A percentile compares a stretch with the other conserved stretches of the same genome.
These are phyloP conservation scores for Zaprionus davidi DNA, from an alignment of 1,140 invertebrate genomes.

Conservation along the genomic window DNA sequence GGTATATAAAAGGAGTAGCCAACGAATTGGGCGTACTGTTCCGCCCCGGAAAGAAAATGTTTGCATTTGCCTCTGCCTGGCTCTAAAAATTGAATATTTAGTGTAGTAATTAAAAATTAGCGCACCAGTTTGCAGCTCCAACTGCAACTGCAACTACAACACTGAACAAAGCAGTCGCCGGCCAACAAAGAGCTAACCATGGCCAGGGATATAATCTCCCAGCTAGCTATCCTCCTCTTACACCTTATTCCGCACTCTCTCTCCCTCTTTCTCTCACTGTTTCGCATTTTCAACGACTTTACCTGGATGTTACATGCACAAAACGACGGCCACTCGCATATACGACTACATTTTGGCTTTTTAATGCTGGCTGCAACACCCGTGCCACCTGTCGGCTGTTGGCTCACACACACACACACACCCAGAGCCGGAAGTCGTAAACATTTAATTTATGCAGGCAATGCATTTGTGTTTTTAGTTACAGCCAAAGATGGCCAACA, in stretches of 20 bases:
- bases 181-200: slow-evolving; percentile 39
- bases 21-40: not conserved
- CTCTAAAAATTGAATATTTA: slow-evolving; percentile 83
- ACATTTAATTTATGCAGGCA: slow-evolving; percentile 80
- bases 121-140: slow-evolving; percentile 36
- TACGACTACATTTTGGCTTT: slow-evolving; percentile 72
- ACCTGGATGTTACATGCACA: slow-evolving; percentile 23
- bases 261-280: not conserved
- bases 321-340: slow-evolving; percentile 25
- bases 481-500: slow-evolving; percentile 63
- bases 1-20: no score
- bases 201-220: slow-evolving; percentile 59
- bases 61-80: slow-evolving; percentile 53
- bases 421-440: slow-evolving; percentile 70
- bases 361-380: slow-evolving; percentile 55
- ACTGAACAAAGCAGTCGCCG: slow-evolving; percentile 26
- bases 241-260: not conserved
- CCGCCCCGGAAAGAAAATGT: slow-evolving; percentile 62
- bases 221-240: slow-evolving; percentile 25
- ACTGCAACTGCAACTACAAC: slow-evolving; percentile 25
- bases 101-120: slow-evolving; percentile 82
- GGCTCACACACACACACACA: slow-evolving; percentile 15
- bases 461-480: slow-evolving; percentile 77
- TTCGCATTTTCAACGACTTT: slow-evolving; percentile 6
- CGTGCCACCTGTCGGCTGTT: not conserved